Conservation (phyloP, 1,140 invertebrate genomes). For the Cephus cinctus region DNA sequence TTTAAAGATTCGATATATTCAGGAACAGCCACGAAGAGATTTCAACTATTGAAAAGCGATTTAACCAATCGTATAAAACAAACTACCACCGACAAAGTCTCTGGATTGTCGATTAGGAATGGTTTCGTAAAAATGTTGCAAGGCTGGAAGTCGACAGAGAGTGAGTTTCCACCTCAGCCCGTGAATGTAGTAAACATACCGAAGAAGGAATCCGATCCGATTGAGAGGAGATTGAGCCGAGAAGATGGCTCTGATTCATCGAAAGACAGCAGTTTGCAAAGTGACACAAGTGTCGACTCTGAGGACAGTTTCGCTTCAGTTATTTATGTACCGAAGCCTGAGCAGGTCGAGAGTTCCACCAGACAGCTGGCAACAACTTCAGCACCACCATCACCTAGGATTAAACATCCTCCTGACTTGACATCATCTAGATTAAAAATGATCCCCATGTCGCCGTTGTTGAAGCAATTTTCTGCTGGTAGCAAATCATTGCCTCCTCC, state of each 20-base stretch:
- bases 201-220: constrained; percentile 33
- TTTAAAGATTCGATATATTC: constrained; percentile 73
- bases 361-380: constrained; percentile 53
- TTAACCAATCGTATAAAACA: constrained; percentile 77
- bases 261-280: constrained; percentile 88
- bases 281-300: constrained; percentile 89
- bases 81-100: constrained; percentile 77
- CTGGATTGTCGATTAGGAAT: constrained; percentile 63
- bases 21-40: constrained; percentile 71
- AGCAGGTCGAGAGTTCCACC: constrained; percentile 59
- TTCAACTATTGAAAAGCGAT: constrained; percentile 82
- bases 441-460: constrained; percentile 44
- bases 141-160: constrained; percentile 66
- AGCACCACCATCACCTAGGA: constrained; percentile 69
- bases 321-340: constrained; percentile 78
- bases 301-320: constrained; percentile 91
- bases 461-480: constrained; percentile 47
- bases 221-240: constrained; percentile 66
- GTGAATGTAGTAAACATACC: constrained; percentile 43
- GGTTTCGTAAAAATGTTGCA: constrained; percentile 74
- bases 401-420: constrained; percentile 47
- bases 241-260: constrained; percentile 89
- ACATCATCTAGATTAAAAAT: constrained; percentile 40
- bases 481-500: constrained; percentile 45
- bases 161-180: constrained; percentile 29